phyloP scores from a whole-genome alignment of 2,888 invertebrate genomes.

The Tetragnatha montana region DNA sequence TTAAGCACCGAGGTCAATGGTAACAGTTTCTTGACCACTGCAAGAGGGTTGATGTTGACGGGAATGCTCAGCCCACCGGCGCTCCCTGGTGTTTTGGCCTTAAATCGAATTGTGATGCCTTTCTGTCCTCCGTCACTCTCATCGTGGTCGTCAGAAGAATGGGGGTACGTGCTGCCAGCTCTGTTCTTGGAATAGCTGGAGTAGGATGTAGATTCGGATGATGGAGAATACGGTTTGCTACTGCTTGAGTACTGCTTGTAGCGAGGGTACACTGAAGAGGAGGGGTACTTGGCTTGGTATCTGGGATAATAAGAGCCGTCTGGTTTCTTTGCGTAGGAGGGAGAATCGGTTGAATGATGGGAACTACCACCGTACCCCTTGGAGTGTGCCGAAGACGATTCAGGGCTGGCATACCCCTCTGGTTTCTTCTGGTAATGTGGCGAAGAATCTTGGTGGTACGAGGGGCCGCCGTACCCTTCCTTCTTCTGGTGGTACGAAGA shows the following conservation, averaged over 20 bases:
- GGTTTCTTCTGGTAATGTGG: not conserved
- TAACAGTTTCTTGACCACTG: constrained; percentile 56
- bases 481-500: not conserved
- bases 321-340: constrained; percentile 5
- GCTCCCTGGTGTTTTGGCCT: constrained; percentile 42
- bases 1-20: constrained; percentile 43
- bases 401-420: too few relatives aligned
- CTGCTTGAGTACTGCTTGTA: constrained; percentile 10
- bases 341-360: too few relatives aligned
- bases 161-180: constrained; percentile 43
- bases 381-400: too few relatives aligned
- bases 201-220: constrained; percentile 4
- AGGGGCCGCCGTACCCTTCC: constrained; percentile 15
- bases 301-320: not conserved
- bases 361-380: too few relatives aligned
- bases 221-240: not conserved
- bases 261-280: constrained; percentile 13
- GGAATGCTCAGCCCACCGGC: constrained; percentile 54
- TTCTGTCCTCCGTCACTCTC: constrained; percentile 28
- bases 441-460: not conserved
- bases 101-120: constrained; percentile 58
- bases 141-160: constrained; percentile 19
- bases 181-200: constrained; percentile 48
- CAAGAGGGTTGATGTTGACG: constrained; percentile 55
- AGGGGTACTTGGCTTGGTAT: not conserved